Conservation (phyloP, 2,113 vertebrate species). For the Mugil cephalus region DNA sequence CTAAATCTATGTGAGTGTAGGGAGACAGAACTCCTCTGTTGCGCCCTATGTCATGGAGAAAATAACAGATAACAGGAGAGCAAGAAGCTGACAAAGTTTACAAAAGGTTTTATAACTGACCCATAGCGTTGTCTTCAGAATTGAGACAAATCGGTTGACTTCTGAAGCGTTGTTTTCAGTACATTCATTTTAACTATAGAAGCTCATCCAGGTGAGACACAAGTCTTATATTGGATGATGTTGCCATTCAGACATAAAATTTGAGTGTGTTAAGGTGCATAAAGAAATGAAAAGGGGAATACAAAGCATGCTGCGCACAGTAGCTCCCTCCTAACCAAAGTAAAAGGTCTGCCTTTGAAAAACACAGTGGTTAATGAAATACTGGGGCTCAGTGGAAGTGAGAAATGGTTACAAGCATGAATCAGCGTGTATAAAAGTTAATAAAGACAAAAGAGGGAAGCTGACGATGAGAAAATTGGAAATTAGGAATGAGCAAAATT, state of each 20-base stretch:
- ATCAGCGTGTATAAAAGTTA: constrained; percentile 4
- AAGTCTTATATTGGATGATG: constrained; percentile 8
- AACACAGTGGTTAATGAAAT: constrained; percentile 25
- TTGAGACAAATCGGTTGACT: background rate
- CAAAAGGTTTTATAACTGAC: background rate
- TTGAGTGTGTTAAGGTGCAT: constrained; percentile 31
- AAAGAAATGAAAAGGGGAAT: constrained; percentile 28
- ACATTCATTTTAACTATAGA: constrained; percentile 9
- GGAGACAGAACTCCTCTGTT: background rate
- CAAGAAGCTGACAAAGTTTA: background rate
- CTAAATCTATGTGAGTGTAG: background rate
- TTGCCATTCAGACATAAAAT: constrained; percentile 21
- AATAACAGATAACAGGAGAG: background rate
- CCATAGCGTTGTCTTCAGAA: background rate
- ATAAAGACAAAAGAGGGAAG: constrained; percentile 12
- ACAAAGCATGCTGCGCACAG: constrained; percentile 8
- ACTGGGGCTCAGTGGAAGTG: background rate
- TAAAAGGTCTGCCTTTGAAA: constrained; percentile 17
- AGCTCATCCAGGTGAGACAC: constrained; percentile 7
- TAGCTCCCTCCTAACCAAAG: background rate
- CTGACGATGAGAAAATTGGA: constrained; percentile 12
- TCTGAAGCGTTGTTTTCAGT: background rate
- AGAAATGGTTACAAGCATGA: background rate
- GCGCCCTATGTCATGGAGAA: background rate
- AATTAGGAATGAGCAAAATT: constrained; percentile 5